Evolutionary conservation across 1,140 invertebrate species (phyloP).

Genomic region (Drosophila sproati): DNA sequence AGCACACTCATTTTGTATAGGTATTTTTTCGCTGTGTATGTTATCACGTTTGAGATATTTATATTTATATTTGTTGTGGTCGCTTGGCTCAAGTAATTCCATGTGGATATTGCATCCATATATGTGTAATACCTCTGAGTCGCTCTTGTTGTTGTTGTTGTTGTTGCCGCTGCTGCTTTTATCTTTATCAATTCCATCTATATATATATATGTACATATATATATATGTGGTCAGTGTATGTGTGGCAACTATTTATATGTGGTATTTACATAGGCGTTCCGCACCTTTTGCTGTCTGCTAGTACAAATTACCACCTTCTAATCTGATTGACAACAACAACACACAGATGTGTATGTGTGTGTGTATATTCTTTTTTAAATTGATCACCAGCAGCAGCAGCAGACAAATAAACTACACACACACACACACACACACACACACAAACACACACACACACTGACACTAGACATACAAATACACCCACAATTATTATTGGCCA

Average conservation of each 20-base stretch:
- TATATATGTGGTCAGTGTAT: not conserved
- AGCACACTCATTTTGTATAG: too few species aligned
- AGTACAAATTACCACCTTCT: slow-evolving; percentile 43
- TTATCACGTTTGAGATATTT: not conserved
- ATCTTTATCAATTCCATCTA: slow-evolving; percentile 19
- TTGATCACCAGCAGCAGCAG: slow-evolving; percentile 35
- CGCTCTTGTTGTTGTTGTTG: not conserved
- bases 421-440: slow-evolving; percentile 1
- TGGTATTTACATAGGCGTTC: slow-evolving; percentile 20
- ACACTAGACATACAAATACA: not conserved
- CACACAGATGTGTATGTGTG: slow-evolving; percentile 9
- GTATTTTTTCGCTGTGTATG: not conserved
- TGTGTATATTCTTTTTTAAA: slow-evolving; percentile 52
- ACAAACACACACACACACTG: not conserved
- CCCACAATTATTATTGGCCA: slow-evolving; percentile 39
- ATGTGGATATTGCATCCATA: not conserved
- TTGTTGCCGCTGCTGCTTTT: not conserved
- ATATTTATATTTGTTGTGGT: not conserved
- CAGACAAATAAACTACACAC: slow-evolving; percentile 8
- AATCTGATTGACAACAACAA: slow-evolving; percentile 48
- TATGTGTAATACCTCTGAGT: not conserved
- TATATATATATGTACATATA: slow-evolving; percentile 18
- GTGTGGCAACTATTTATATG: slow-evolving; percentile 25
- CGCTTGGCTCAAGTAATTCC: slow-evolving; percentile 1
- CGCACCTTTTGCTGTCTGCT: slow-evolving; percentile 23